Evolutionary conservation across 2,797 vertebrate genomes (phyloP).

Genomic region (Sciaenops ocellatus): DNA sequence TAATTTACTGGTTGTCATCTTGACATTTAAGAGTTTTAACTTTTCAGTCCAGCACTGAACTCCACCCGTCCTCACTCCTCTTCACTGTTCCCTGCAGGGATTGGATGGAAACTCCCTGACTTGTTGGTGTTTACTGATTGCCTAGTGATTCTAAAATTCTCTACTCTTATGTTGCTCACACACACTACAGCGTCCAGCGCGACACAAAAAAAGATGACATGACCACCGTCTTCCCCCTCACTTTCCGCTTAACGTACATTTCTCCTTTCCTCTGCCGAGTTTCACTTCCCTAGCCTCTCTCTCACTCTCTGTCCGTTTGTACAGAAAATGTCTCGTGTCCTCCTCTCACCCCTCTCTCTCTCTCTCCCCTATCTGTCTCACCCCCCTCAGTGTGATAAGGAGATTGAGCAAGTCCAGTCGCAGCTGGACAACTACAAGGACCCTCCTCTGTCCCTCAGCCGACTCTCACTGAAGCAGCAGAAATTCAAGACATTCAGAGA

Average conservation of each 20-base stretch:
- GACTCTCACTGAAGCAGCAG: slow-evolving; percentile 88
- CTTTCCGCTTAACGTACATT: not conserved
- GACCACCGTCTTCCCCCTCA: no score
- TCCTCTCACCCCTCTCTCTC: slow-evolving; percentile 10
- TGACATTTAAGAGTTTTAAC: not conserved
- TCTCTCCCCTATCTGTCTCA: not conserved
- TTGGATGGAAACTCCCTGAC: slow-evolving; percentile 19
- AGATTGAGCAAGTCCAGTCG: slow-evolving; percentile 84
- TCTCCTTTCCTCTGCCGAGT: not conserved
- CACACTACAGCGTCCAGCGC: not conserved
- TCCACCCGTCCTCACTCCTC: not conserved
- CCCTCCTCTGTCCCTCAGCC: slow-evolving; percentile 86
- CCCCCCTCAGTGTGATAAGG: slow-evolving; percentile 80
- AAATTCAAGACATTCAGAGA: slow-evolving; percentile 88
- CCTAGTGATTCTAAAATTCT: not conserved
- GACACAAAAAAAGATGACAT: not conserved
- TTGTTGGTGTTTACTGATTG: slow-evolving; percentile 6
- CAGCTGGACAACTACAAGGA: slow-evolving; percentile 85
- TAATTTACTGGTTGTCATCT: not conserved
- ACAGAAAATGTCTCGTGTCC: not conserved
- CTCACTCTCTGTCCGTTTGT: not conserved
- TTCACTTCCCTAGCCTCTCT: not conserved
- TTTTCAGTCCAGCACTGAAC: not conserved
- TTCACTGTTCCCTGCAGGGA: not conserved
- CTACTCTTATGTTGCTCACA: not conserved